A percentile compares a stretch with the other conserved stretches of the same genome.
Evolutionary conservation across 2,797 vertebrate genomes (phyloP).

Genomic region (Cichlasoma orientale): DNA sequence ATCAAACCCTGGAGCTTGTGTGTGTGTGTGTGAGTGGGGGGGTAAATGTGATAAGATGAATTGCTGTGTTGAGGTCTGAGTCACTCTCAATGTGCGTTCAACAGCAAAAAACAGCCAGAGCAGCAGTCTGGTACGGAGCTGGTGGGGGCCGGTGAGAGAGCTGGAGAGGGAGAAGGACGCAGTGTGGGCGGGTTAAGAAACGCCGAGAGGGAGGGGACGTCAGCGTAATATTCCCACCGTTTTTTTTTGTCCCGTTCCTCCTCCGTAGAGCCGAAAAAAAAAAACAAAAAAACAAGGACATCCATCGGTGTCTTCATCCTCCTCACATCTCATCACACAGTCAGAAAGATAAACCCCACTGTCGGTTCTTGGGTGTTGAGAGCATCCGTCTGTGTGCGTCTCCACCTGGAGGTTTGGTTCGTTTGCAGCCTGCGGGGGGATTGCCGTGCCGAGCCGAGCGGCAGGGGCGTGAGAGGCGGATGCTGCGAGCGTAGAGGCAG

Average conservation of each 20-base stretch:
- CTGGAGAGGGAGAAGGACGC: conserved; percentile 79
- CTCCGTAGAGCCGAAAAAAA: conserved; percentile 59
- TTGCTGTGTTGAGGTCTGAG: conserved; percentile 53
- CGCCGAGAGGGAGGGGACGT: conserved; percentile 79
- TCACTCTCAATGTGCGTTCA: conserved; percentile 53
- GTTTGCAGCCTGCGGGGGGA: conserved; percentile 33
- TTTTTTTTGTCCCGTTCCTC: conserved; percentile 38
- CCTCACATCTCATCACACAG: conserved; percentile 12
- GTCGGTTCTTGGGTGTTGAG: conserved; percentile 10
- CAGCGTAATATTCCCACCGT: conserved; percentile 70
- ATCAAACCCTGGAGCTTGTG: background rate
- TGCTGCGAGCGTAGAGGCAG: conserved; percentile 77
- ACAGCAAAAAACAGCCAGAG: conserved; percentile 60
- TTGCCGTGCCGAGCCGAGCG: conserved; percentile 61
- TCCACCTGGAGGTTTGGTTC: conserved; percentile 40
- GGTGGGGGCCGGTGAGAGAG: conserved; percentile 55
- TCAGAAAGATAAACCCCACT: background rate
- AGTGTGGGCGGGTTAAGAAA: conserved; percentile 85
- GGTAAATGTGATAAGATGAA: conserved; percentile 36
- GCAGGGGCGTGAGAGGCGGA: conserved; percentile 79
- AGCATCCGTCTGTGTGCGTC: conserved; percentile 2
- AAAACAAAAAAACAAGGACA: conserved; percentile 74
- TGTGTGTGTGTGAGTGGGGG: background rate
- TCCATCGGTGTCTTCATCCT: conserved; percentile 48
- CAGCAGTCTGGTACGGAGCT: conserved; percentile 51